Base-by-base conservation (phyloP, 2,888 invertebrate species). In the Onthophagus sagittarius region DNA sequence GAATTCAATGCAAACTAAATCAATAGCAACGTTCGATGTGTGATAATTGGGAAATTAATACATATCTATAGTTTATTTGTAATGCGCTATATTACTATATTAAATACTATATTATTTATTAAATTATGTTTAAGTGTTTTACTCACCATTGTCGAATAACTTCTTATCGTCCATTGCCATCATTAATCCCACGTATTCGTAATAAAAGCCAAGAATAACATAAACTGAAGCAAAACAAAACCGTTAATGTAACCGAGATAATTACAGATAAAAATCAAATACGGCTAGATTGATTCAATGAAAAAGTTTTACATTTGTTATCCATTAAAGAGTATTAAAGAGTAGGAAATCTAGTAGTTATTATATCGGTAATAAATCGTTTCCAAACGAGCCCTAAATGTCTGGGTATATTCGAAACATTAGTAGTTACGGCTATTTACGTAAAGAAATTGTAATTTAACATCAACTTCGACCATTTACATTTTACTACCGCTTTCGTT, bases 131-230 rank as follows among this genome's bases (percentile, higher is more conserved):
- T n/a, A n/a, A n/a, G n/a, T 53, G 5, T 53, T 53, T 53, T 69
- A 76, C 83, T 88, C 85, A 93, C 94, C 93, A 81, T 92, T 91
- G 78, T 94, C 91, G 75, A 97, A 88, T 0, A 97, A 89, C 75
- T 94, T 92, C 85, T 91, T 89, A 77, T 94, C 90, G 78, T 96
- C 92, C 85, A 97, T 88, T 63, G 95, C 94, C 73, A 94, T 88
- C 91, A 97, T 90, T n/a, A 97, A 87, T 2, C 96, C 97, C 77
- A 96, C 90, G 84, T 97, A 96, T 81, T 97, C 97, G 82, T 94
- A 94, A 81, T 95, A 93, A 83, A 94, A 93, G 0, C 97, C 97
- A 78, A 97, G 88, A 78, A 96, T 92, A 62, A 97, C 92, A 86
- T 96, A 97, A 85, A 97, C 97, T 97, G 90, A n/a, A 87, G 87